Evolutionary conservation across 1,140 invertebrate species (phyloP), one percentile per base, ranked within the genome.

Genomic region (Hycleus phaleratus): DNA sequence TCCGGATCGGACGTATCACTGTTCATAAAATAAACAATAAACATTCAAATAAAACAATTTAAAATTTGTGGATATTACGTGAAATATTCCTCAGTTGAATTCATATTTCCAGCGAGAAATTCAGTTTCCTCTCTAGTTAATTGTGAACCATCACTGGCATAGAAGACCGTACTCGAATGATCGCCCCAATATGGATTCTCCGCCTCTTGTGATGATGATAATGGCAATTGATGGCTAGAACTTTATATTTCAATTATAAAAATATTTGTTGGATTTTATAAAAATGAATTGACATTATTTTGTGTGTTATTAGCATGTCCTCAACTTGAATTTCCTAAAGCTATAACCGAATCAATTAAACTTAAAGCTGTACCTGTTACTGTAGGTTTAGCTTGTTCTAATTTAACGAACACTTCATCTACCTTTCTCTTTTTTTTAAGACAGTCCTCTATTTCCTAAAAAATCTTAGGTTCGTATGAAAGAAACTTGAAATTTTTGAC

Each of bases 81-180:
- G 8, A 60, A 44, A 65, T 60, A 65, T 52, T 65, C 66, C 39
- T 64, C 60, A 46, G 61, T 52, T 4, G 50, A 59, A 26, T 65
- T 62, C 9, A 65, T 60, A 58, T 69, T 46, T 6, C 58, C 58
- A 7, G 58, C 60, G 1, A 80, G 61, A 62, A 79, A 80, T 48
- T 74, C 69, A 7, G 67, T 74, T 67, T 80, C 78, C 67, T 79
- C 78, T 43, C 70, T 71, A 3, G 78, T 77, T 5, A 79, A 62
- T 60, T 75, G 71, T 51, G 72, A 67, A 1, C 78, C 78, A 68
- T 79, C 75, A 4, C 75, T 73, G 4, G 75, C 75, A 63, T 79
- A 79, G 44, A 78, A 77, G n/a, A 67, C 58, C n/a, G 60, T 60
- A 46, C 63, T 56, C 38, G 56, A 43, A 40, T 63, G 44, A 45